Conservation (phyloP, 2,797 vertebrate genomes). For the Lagorchestes hirsutus region DNA sequence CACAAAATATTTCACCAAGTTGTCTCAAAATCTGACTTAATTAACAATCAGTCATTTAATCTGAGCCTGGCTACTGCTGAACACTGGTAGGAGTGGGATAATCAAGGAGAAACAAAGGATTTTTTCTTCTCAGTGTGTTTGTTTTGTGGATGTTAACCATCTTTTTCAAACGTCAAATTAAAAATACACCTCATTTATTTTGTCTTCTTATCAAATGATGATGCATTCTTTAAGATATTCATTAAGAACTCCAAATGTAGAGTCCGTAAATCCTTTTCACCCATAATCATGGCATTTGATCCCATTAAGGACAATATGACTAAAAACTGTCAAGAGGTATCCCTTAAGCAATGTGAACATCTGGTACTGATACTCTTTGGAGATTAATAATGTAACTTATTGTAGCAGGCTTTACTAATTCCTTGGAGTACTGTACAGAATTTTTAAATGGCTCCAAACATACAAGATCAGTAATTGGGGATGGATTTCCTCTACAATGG, state of each 20-base stretch:
- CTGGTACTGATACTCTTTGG: conserved; percentile 69
- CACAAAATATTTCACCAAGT: conserved; percentile 32
- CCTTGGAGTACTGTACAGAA: conserved; percentile 69
- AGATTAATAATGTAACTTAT: conserved; percentile 74
- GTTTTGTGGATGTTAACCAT: conserved; percentile 38
- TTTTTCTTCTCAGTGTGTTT: conserved; percentile 69
- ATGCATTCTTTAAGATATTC: conserved; percentile 73
- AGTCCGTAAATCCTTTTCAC: conserved; percentile 59
- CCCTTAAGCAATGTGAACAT: conserved; percentile 76
- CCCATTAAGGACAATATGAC: conserved; percentile 67
- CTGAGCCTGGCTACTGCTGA: conserved; percentile 17
- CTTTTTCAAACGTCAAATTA: conserved; percentile 67
- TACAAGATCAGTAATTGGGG: conserved; percentile 60
- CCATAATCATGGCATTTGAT: conserved; percentile 69
- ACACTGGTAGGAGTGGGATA: background rate
- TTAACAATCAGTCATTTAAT: conserved; percentile 41
- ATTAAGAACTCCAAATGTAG: conserved; percentile 62
- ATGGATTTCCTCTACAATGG: conserved; percentile 66
- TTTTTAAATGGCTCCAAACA: conserved; percentile 78
- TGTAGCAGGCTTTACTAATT: conserved; percentile 65
- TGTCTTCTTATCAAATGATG: conserved; percentile 67
- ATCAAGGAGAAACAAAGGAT: conserved; percentile 57
- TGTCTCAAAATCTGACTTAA: conserved; percentile 36
- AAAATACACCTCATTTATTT: conserved; percentile 67
- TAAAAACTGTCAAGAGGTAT: conserved; percentile 60